These are phyloP conservation scores for Cassiopea xamachana DNA, from an alignment of 30 jellyfish, hydroid and myxozoan genomes.

Conservation along the genomic window DNA sequence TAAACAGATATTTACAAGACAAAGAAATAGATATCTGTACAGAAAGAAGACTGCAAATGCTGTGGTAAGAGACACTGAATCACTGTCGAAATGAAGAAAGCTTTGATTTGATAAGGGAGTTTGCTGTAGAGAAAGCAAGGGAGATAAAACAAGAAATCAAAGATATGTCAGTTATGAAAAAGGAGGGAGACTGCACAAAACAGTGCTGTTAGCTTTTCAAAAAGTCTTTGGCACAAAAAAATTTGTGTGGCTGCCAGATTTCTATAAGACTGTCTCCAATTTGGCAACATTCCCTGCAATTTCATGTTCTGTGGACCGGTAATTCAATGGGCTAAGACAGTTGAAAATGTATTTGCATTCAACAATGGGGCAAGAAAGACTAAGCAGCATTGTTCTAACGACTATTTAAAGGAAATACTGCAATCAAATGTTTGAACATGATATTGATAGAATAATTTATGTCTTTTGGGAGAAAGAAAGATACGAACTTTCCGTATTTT, in stretches of 20 bases:
- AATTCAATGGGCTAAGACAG: conserved; percentile 46
- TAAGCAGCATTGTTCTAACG: conserved; percentile 24
- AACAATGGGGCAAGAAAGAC: conserved; percentile 63
- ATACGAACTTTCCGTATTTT: conserved; percentile 5
- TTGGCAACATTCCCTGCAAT: conserved; percentile 63
- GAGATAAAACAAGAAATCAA: conserved; percentile 31
- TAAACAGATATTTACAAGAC: conserved; percentile 37
- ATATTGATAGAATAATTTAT: conserved; percentile 14
- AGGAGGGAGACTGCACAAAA: neutral
- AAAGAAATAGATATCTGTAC: conserved; percentile 25
- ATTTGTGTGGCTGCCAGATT: conserved; percentile 56
- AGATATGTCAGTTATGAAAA: neutral
- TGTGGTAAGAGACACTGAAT: conserved; percentile 50
- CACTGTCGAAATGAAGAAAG: conserved; percentile 49
- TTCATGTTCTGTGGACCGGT: conserved; percentile 45
- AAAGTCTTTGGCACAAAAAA: conserved; percentile 12
- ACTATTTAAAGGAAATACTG: conserved; percentile 27
- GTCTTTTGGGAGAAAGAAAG: conserved; percentile 40
- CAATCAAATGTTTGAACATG: too few species aligned
- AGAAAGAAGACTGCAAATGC: conserved; percentile 53
- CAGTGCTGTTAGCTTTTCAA: neutral
- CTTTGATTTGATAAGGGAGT: conserved; percentile 52
- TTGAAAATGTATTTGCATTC: conserved; percentile 31
- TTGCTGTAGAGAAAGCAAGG: conserved; percentile 33
- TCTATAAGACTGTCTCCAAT: conserved; percentile 30